These are phyloP conservation scores for Kuschelorhynchus macadamiae DNA, from an alignment of 2,888 invertebrate genomes.

Conservation along the genomic window DNA sequence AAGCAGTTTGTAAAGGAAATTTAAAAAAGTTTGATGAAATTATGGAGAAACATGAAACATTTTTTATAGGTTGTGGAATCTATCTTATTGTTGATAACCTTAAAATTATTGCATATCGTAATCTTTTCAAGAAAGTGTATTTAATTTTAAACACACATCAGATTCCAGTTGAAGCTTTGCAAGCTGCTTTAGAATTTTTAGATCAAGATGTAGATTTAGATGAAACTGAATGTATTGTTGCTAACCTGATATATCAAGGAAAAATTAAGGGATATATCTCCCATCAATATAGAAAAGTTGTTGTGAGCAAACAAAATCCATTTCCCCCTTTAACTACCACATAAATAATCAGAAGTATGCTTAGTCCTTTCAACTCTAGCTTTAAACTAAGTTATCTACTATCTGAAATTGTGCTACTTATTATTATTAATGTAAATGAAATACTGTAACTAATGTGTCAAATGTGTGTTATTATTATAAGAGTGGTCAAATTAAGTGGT, in stretches of 20 bases:
- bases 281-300: conserved; percentile 95
- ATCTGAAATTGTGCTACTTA: too few species aligned
- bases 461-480: too few species aligned
- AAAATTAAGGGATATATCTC: conserved; percentile 99
- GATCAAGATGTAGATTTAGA: conserved; percentile 92
- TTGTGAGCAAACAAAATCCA: conserved; percentile 97
- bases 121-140: conserved; percentile 94
- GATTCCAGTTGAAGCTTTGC: conserved; percentile 88
- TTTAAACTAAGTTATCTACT: too few species aligned
- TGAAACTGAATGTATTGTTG: conserved; percentile 96
- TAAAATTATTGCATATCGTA: conserved; percentile 94
- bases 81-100: conserved; percentile 97
- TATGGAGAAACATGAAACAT: conserved; percentile 88
- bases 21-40: conserved; percentile 85
- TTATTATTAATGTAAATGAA: too few species aligned
- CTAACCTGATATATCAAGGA: conserved; percentile 96
- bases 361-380: too few species aligned
- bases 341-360: too few species aligned
- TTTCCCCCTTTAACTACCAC: conserved; percentile 82
- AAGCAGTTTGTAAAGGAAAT: conserved; percentile 92
- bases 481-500: too few species aligned
- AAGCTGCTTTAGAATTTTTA: conserved; percentile 85
- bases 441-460: too few species aligned
- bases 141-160: conserved; percentile 85
- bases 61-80: conserved; percentile 97